Base-by-base conservation (phyloP, 2,888 invertebrate species). In the Cordylochernes scorpioides region DNA sequence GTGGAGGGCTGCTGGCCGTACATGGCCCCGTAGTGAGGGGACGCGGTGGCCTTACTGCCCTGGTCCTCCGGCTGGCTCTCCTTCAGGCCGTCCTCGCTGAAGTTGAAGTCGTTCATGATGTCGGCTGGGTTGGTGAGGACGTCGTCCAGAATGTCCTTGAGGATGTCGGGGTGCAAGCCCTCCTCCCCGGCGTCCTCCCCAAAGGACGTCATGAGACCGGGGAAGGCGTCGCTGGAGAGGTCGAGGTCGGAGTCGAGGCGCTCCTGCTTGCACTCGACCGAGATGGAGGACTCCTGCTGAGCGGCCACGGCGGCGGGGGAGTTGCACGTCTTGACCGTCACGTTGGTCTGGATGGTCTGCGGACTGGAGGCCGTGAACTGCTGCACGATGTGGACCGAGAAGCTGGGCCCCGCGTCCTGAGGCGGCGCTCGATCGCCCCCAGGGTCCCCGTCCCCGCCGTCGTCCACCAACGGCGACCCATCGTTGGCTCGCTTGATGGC, bases 381-480 rank as follows among this genome's bases (percentile, higher is more conserved):
- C 52, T 82, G 82, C 13, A 82, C 80, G 45, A 82, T 82, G 57
- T 82, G 78, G 38, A 82, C 78, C 4, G 77, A 77, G 58, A 82
- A 78, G 32, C 42, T 44, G 17, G 32, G 29, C 6, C 30, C 13
- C 5, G 31, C 24, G 18, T 28, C 10, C 5, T 30, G 27, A 9
- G 30, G 33, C 10, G 17, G 17, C 15, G n/a, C n/a, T n/a, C n/a
- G n/a, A n/a, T n/a, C n/a, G n/a, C n/a, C n/a, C n/a, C n/a, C n/a
- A n/a, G n/a, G n/a, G n/a, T n/a, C n/a, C n/a, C n/a, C n/a, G n/a
- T n/a, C n/a, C n/a, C n/a, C n/a, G n/a, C n/a, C n/a, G n/a, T n/a
- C n/a, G n/a, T n/a, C n/a, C n/a, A n/a, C n/a, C n/a, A n/a, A n/a
- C n/a, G n/a, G n/a, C n/a, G n/a, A n/a, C n/a, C n/a, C n/a, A n/a